Percentiles rank a stretch among this genome's conserved stretches.
phyloP scores from a whole-genome alignment of 2,888 invertebrate genomes.

The Caenorhabditis angaria region DNA sequence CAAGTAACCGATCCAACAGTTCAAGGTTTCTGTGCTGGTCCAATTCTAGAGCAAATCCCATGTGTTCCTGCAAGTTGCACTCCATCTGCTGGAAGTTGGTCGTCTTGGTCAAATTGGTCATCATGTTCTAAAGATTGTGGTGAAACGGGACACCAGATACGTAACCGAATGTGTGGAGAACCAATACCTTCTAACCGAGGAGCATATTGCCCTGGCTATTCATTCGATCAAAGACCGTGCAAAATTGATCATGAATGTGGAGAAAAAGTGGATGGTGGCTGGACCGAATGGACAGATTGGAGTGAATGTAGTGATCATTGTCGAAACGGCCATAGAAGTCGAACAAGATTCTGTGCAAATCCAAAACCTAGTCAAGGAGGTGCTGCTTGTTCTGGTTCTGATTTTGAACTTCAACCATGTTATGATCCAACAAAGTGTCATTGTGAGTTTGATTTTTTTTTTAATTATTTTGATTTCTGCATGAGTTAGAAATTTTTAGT shows the following conservation, averaged over 20 bases:
- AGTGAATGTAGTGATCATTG: conserved; percentile 68
- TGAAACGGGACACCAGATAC: conserved; percentile 67
- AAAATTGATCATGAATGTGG: conserved; percentile 42
- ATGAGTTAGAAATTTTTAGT: conserved; percentile 1
- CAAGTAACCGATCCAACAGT: conserved; percentile 63
- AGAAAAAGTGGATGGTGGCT: conserved; percentile 62
- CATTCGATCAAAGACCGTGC: conserved; percentile 71
- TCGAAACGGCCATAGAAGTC: conserved; percentile 64
- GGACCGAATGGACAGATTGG: conserved; percentile 69
- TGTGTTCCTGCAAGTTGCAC: conserved; percentile 57
- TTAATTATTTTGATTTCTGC: background rate
- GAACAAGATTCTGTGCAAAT: conserved; percentile 69
- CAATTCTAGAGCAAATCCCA: conserved; percentile 62
- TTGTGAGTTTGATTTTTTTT: conserved; percentile 49
- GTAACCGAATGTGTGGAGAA: conserved; percentile 71
- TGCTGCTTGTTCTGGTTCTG: conserved; percentile 65
- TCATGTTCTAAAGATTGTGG: conserved; percentile 67
- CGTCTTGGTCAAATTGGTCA: conserved; percentile 68
- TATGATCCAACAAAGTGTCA: conserved; percentile 56
- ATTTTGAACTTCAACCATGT: conserved; percentile 70
- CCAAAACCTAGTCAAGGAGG: conserved; percentile 69
- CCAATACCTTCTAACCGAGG: conserved; percentile 71
- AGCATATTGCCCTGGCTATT: conserved; percentile 70
- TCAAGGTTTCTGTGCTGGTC: conserved; percentile 68
- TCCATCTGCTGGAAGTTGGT: conserved; percentile 64